phyloP scores from a whole-genome alignment of 2,113 vertebrate genomes.

The Ivindomyrus marchei region DNA sequence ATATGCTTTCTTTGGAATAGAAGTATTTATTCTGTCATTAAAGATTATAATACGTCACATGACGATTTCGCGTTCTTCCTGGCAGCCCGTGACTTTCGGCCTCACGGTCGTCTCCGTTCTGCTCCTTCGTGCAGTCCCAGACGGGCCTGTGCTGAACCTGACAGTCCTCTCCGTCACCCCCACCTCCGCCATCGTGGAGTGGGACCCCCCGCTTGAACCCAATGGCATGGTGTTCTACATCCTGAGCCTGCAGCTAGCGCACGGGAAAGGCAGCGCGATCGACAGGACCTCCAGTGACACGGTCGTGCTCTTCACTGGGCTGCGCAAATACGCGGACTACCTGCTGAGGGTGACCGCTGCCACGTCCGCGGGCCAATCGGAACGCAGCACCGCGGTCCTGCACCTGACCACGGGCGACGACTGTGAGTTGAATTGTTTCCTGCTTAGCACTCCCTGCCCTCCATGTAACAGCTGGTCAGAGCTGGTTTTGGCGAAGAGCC shows the following conservation, averaged over 20 bases:
- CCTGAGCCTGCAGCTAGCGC: conserved; percentile 68
- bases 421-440: conserved; percentile 56
- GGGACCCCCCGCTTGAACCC: conserved; percentile 77
- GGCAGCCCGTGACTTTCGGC: neutral
- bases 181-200: conserved; percentile 77
- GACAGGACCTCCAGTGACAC: conserved; percentile 51
- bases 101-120: neutral
- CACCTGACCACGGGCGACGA: conserved; percentile 81
- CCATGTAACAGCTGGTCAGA: neutral
- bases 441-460: neutral
- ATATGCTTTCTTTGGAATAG: neutral
- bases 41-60: neutral
- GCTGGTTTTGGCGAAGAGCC: neutral
- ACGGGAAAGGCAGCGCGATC: conserved; percentile 34
- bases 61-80: neutral
- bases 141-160: conserved; percentile 78
- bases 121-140: conserved; percentile 67
- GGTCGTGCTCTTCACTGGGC: conserved; percentile 67
- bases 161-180: conserved; percentile 74
- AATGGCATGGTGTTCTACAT: conserved; percentile 81
- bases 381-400: conserved; percentile 61
- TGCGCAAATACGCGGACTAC: conserved; percentile 81
- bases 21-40: neutral
- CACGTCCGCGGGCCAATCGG: conserved; percentile 75
- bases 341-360: conserved; percentile 76